Percentiles rank a stretch among this genome's conserved stretches.
These are phyloP conservation scores for Eidolon helvum DNA, from an alignment of 2,113 vertebrate genomes.

Conservation along the genomic window DNA sequence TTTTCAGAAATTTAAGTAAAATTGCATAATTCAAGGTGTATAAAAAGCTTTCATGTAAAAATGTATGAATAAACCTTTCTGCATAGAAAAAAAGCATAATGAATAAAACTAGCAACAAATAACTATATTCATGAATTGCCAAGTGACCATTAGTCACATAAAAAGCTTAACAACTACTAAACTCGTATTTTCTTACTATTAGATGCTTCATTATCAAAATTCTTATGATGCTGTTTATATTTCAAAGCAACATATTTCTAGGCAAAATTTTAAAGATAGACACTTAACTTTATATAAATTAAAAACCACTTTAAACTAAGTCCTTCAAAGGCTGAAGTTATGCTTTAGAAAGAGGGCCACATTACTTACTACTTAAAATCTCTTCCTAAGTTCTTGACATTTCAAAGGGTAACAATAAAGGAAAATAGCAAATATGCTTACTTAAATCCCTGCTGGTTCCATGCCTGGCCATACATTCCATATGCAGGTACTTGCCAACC, in stretches of 20 bases:
- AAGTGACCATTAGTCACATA: background rate
- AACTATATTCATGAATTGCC: background rate
- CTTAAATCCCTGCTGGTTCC: conserved; percentile 98
- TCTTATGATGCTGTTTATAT: background rate
- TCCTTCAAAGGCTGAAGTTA: background rate
- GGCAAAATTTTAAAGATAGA: conserved; percentile 9
- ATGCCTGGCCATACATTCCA: conserved; percentile 94
- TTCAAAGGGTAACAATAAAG: conserved; percentile 42
- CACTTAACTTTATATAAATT: conserved; percentile 30
- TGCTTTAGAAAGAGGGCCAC: background rate
- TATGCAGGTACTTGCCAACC: conserved; percentile 98
- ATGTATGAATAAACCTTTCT: background rate
- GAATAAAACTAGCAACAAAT: conserved; percentile 22
- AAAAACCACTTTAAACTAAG: conserved; percentile 19
- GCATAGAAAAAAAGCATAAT: background rate
- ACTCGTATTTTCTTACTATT: background rate
- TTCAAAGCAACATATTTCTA: conserved; percentile 13
- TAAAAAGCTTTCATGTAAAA: background rate
- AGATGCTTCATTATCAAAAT: background rate
- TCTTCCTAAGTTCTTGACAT: background rate
- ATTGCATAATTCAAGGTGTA: background rate
- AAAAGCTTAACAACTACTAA: background rate
- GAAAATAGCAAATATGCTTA: conserved; percentile 84
- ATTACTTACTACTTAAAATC: conserved; percentile 24
- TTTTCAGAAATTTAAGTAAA: conserved; percentile 45